These are phyloP conservation scores for Clinocottus analis DNA, from an alignment of 2,113 vertebrate species.

Conservation along the genomic window DNA sequence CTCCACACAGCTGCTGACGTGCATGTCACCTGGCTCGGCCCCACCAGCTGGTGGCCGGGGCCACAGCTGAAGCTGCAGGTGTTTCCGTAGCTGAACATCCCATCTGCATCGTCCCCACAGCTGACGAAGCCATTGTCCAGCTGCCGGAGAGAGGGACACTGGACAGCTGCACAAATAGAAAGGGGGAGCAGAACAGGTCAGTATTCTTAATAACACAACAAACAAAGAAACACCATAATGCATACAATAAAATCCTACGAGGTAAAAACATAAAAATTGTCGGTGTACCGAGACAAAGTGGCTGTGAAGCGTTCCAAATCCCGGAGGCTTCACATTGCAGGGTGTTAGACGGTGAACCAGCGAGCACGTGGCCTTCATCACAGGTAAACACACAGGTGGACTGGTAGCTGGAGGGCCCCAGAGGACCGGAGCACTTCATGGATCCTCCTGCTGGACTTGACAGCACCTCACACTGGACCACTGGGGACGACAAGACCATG, in stretches of 20 bases:
- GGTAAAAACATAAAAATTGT: background rate
- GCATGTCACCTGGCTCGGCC: slow-evolving; percentile 72
- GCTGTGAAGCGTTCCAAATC: slow-evolving; percentile 70
- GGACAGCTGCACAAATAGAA: slow-evolving; percentile 68
- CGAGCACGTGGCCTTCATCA: slow-evolving; percentile 69
- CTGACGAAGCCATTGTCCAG: slow-evolving; percentile 65
- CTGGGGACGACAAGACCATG: slow-evolving; percentile 48
- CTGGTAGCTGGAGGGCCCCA: slow-evolving; percentile 65
- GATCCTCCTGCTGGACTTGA: slow-evolving; percentile 31
- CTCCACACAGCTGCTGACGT: slow-evolving; percentile 81
- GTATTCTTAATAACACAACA: background rate
- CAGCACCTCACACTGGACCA: slow-evolving; percentile 68
- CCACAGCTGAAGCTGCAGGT: slow-evolving; percentile 84
- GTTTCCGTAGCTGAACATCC: slow-evolving; percentile 79
- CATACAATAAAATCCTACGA: background rate
- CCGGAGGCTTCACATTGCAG: slow-evolving; percentile 71
- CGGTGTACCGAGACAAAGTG: slow-evolving; percentile 69
- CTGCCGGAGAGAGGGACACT: slow-evolving; percentile 52
- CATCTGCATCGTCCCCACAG: slow-evolving; percentile 77
- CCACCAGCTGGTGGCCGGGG: slow-evolving; percentile 76
- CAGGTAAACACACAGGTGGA: slow-evolving; percentile 77
- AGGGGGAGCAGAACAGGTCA: slow-evolving; percentile 16
- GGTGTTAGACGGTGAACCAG: slow-evolving; percentile 25
- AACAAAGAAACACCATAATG: no score
- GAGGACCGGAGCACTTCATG: slow-evolving; percentile 59